phyloP scores from a whole-genome alignment of 2,113 vertebrate genomes.

The Ophiodon elongatus region DNA sequence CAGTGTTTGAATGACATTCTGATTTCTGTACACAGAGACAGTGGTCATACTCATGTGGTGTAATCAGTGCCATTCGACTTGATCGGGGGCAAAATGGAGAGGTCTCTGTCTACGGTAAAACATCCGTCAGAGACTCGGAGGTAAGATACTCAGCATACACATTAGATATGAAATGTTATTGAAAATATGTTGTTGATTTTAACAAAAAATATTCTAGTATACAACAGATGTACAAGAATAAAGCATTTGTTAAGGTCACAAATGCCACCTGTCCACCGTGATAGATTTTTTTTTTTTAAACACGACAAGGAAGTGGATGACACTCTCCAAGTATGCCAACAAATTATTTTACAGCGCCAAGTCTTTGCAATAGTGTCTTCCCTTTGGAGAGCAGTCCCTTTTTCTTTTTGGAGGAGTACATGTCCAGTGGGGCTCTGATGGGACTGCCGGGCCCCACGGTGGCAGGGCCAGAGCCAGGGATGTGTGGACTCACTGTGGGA shows the following conservation, averaged over 20 bases:
- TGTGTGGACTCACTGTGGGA: slow-evolving; percentile 89
- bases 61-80: slow-evolving; percentile 12
- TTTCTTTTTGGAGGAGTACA: slow-evolving; percentile 91
- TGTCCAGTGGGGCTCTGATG: slow-evolving; percentile 91
- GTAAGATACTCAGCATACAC: slow-evolving; percentile 45
- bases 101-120: slow-evolving; percentile 37
- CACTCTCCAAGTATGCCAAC: slow-evolving; percentile 67
- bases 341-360: slow-evolving; percentile 92
- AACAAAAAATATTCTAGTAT: slow-evolving; percentile 72
- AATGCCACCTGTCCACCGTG: slow-evolving; percentile 81
- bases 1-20: slow-evolving; percentile 39
- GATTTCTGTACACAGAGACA: slow-evolving; percentile 36
- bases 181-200: slow-evolving; percentile 66
- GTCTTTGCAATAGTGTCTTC: slow-evolving; percentile 94
- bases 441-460: slow-evolving; percentile 90
- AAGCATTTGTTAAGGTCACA: slow-evolving; percentile 72
- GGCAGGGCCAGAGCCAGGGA: slow-evolving; percentile 88
- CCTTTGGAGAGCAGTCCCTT: slow-evolving; percentile 97
- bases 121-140: slow-evolving; percentile 52
- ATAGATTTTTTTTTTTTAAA: slow-evolving; percentile 6
- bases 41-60: slow-evolving; percentile 7
- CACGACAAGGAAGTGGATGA: slow-evolving; percentile 66
- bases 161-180: slow-evolving; percentile 64
- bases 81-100: slow-evolving; percentile 35
- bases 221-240: slow-evolving; percentile 75